Evolutionary conservation across 2,888 invertebrate genomes (phyloP).

Genomic region (Melinaea menophilus): DNA sequence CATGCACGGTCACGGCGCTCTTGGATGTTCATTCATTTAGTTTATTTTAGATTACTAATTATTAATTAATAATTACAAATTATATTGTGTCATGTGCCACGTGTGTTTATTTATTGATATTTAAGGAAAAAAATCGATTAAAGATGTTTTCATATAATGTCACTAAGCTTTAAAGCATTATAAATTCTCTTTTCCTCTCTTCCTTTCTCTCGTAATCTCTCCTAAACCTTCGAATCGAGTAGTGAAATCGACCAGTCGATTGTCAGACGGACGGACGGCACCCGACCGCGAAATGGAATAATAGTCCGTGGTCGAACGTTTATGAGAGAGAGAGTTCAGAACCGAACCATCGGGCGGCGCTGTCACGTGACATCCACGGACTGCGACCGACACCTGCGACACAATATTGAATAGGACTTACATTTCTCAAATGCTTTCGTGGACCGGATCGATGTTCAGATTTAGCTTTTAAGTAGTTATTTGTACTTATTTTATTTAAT

Average conservation of each 20-base stretch:
- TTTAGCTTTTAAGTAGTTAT: conserved; percentile 18
- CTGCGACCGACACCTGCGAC: conserved; percentile 12
- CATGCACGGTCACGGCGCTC: neutral
- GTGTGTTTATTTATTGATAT: too few relatives aligned
- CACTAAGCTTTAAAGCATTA: too few relatives aligned
- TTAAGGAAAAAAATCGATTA: too few relatives aligned
- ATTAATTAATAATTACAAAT: too few relatives aligned
- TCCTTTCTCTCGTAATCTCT: too few relatives aligned
- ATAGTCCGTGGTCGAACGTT: conserved; percentile 25
- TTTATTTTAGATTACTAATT: neutral
- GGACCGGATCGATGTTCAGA: conserved; percentile 13
- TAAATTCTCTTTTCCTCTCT: too few relatives aligned
- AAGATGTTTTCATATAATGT: too few relatives aligned
- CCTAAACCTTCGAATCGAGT: neutral
- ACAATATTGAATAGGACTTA: conserved; percentile 17
- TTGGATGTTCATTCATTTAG: neutral
- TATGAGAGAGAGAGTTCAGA: conserved; percentile 14
- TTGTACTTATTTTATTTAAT: conserved; percentile 7
- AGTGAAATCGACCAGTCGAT: conserved; percentile 13
- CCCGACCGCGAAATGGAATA: conserved; percentile 25
- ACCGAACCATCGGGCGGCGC: conserved; percentile 22
- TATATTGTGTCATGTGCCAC: too few relatives aligned
- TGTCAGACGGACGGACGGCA: conserved; percentile 18
- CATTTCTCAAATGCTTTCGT: conserved; percentile 20
- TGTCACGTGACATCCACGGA: conserved; percentile 9